A percentile compares a stretch with the other conserved stretches of the same genome.
These are phyloP conservation scores for Caenorhabditis becei DNA, from an alignment of 2,888 invertebrate species.

Conservation along the genomic window DNA sequence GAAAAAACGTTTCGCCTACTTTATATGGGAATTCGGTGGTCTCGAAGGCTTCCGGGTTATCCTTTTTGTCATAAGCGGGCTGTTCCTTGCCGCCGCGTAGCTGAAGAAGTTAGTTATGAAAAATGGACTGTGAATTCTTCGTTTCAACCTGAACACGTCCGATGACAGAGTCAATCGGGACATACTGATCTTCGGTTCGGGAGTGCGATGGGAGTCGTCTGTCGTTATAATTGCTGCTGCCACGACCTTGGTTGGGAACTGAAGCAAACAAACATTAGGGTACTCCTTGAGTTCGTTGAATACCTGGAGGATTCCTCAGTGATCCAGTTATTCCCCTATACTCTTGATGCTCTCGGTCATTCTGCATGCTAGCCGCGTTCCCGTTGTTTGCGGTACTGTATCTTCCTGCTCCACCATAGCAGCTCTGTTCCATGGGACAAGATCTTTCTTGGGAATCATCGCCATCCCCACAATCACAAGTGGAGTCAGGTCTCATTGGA, in stretches of 20 bases:
- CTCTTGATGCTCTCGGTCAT: constrained; percentile 12
- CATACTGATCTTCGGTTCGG: constrained; percentile 45
- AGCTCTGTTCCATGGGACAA: constrained; percentile 57
- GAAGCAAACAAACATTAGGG: no score
- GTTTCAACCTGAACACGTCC: constrained; percentile 52
- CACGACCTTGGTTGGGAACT: constrained; percentile 16
- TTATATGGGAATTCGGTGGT: constrained; percentile 68
- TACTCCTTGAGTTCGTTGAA: background rate
- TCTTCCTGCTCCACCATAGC: constrained; percentile 25
- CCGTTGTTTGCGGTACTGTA: background rate
- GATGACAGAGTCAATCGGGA: constrained; percentile 62
- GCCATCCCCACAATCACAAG: constrained; percentile 65
- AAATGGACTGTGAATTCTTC: background rate
- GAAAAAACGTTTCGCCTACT: constrained; percentile 24
- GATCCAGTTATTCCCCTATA: constrained; percentile 38
- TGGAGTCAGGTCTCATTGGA: constrained; percentile 59
- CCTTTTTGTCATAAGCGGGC: constrained; percentile 60
- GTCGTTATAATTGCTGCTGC: constrained; percentile 1
- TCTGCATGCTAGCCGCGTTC: constrained; percentile 35
- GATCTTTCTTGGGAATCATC: constrained; percentile 63
- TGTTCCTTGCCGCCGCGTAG: constrained; percentile 30
- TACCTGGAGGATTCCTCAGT: constrained; percentile 4
- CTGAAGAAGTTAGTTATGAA: background rate
- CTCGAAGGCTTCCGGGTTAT: constrained; percentile 61
- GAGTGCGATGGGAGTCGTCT: constrained; percentile 18